Conservation (phyloP, 2,797 vertebrate genomes). For the Coregonus ussuriensis region DNA sequence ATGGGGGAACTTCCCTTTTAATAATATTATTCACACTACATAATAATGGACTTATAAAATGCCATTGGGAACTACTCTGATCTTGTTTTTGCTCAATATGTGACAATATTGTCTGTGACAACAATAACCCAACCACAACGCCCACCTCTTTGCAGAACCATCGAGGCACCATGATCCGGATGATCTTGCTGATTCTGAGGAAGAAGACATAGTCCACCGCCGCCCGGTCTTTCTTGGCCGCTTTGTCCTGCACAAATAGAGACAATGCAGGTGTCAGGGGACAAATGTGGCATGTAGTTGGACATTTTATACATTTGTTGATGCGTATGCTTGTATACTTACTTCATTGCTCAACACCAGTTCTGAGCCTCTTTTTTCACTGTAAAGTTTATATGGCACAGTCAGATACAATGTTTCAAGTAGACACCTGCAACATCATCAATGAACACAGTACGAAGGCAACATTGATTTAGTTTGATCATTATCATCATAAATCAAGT, state of each 20-base stretch:
- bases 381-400: conserved; percentile 27
- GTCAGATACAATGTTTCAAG: neutral
- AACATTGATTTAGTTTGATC: neutral
- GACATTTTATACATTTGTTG: neutral
- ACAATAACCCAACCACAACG: neutral
- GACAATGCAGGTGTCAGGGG: neutral
- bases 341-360: conserved; percentile 78
- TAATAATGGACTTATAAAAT: neutral
- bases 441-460: neutral
- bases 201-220: conserved; percentile 89
- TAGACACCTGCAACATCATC: neutral
- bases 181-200: conserved; percentile 78
- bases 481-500: neutral
- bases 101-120: neutral
- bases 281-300: neutral
- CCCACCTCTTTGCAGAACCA: conserved; percentile 91
- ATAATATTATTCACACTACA: neutral
- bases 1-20: neutral
- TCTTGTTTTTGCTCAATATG: neutral
- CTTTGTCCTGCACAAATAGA: conserved; percentile 77
- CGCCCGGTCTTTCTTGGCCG: conserved; percentile 88
- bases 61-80: neutral
- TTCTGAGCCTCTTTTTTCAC: conserved; percentile 58
- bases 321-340: conserved; percentile 38
- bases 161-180: conserved; percentile 87